Base-by-base conservation (phyloP, 2,888 invertebrate genomes). In the Oxyteleia sp. region DNA sequence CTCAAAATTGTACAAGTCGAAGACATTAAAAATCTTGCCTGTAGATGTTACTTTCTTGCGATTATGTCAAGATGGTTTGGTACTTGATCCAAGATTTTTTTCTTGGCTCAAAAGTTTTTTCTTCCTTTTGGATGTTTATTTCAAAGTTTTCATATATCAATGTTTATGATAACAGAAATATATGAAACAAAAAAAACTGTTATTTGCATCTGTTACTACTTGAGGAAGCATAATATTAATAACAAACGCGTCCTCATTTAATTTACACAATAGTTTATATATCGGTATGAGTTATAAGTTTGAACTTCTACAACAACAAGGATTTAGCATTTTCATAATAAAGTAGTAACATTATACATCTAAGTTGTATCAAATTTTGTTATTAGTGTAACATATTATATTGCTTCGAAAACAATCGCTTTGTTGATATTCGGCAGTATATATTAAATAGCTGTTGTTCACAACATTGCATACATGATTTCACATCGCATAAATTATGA, bases 341-440 rank as follows among this genome's bases (percentile, higher is more conserved):
- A 43, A 15, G 13, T 15, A 7, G 15, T 43, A 43, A 13, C 7
- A 43, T 43, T 43, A 43, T 15, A 43, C 13, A 15, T 43, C 13
- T 43, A 43, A 35, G 35, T 35, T 35, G 35, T 35, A 35, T 35
- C 35, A 35, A 43, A 43, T 43, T 43, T 43, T 43, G 43, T 43
- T 43, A 15, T 43, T 43, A n/a, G 15, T 43, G 15, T 15, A 43
- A 43, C 43, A 43, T 15, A 43, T 43, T 43, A 43, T 43, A 43
- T 43, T 43, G 13, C 43, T 7, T 43, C 43, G 43, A 13, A 43
- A 43, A 43, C 43, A 43, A 43, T 43, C 2, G 43, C 15, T n/a
- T 43, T 43, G 43, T 15, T 43, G 43, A 43, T 43, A 13, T 43
- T 43, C 15, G 43, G 15, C 7, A 43, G 15, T 43, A 43, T 15